phyloP scores from a whole-genome alignment of 2,113 vertebrate genomes.

The Himantopus leucocephalus region DNA sequence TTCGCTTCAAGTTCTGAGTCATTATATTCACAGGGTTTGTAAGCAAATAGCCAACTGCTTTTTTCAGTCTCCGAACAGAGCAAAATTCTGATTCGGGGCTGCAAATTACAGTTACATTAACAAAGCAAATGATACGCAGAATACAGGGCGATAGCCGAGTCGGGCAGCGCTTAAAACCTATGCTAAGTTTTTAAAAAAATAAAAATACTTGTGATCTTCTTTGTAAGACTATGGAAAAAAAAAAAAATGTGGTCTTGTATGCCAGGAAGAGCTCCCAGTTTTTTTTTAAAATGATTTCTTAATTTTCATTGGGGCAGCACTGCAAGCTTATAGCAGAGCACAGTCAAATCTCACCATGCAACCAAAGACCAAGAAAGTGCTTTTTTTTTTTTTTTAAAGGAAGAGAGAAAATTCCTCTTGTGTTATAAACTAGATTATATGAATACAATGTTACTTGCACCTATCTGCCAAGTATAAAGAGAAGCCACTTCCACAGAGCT shows the following conservation, averaged over 20 bases:
- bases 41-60: not conserved
- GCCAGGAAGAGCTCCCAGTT: not conserved
- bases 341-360: not conserved
- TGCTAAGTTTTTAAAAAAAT: not conserved
- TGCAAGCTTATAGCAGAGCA: not conserved
- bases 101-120: not conserved
- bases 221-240: not conserved
- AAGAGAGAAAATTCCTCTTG: not conserved
- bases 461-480: not conserved
- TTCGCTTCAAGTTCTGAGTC: not conserved
- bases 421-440: not conserved
- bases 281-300: not conserved
- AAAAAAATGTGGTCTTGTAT: fast-evolving
- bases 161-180: not conserved
- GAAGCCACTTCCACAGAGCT: not conserved
- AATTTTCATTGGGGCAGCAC: not conserved
- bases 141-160: not conserved
- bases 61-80: not conserved
- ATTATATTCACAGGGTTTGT: not conserved
- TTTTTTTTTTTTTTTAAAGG: not conserved
- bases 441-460: not conserved
- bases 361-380: not conserved
- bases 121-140: not conserved
- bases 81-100: not conserved
- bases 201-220: not conserved